Evolutionary conservation across 2,888 invertebrate species (phyloP).

Genomic region (Seira sanloemensis): DNA sequence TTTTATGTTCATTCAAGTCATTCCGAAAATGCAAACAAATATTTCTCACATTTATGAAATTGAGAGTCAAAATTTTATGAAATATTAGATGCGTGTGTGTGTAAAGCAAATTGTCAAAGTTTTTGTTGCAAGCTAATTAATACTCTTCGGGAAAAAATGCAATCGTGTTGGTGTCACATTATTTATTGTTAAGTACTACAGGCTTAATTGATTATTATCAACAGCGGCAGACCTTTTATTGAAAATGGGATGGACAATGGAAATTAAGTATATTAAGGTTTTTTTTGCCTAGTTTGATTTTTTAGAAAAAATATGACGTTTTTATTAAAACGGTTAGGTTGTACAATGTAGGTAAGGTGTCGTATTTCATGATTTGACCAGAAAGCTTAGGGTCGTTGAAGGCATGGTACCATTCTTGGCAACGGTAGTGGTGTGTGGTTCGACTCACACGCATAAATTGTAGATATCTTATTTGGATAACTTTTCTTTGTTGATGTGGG

Average conservation of each 20-base stretch:
- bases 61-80: not conserved
- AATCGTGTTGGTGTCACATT: not conserved
- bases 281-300: not conserved
- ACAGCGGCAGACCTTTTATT: not conserved
- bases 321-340: not conserved
- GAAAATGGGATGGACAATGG: not conserved
- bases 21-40: not conserved
- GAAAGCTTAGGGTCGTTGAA: too few relatives aligned
- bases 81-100: not conserved
- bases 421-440: too few relatives aligned
- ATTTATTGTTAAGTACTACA: not conserved
- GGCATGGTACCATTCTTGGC: too few relatives aligned
- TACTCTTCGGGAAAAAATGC: not conserved
- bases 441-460: too few relatives aligned
- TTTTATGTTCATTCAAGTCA: not conserved
- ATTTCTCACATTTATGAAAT: not conserved
- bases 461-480: not conserved
- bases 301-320: not conserved
- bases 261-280: not conserved
- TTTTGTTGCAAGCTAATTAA: not conserved
- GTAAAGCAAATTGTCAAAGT: not conserved
- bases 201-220: not conserved
- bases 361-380: too few relatives aligned
- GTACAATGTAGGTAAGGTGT: not conserved
- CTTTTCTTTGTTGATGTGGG: not conserved